Base-by-base conservation (phyloP, 2,113 vertebrate species). In the Hippocampus zosterae region DNA sequence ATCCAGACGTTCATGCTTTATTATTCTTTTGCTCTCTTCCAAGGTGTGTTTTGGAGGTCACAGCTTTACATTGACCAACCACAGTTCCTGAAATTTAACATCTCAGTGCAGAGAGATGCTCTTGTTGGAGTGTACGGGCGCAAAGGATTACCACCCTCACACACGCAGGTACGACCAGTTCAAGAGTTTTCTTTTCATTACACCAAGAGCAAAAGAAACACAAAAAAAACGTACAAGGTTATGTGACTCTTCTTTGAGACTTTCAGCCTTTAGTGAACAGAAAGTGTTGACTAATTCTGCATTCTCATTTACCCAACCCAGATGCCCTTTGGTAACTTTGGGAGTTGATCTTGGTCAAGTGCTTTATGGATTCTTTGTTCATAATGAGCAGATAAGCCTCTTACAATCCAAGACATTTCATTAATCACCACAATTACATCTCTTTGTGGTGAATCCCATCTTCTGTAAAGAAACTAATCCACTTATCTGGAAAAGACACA, bases 81-180 rank as follows among this genome's bases (percentile, higher is more conserved):
- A 8, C 96, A 96, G 85, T 98, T 98, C 82, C 90, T 99, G 70
- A 98, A 98, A 86, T 99, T 99, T 92, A 99, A 99, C 93, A 98
- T 99, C 86, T 98, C 96, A 1, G 94, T 99, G 83, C 96, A 98
- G 90, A 96, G 92, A 88, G 96, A 96, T 70, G 96, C 96, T 57
- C 83, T 99, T 71, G 96, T 99, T 50, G 97, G 97, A 68, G 95
- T 99, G 8, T 99, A 99, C 41, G 97, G 96, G 76, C 94, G 97
- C 69, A 99, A 99, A 92, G 96, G 97, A 57, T 91, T 99, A 40
- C 95, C 96, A 1, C 96, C 97, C 16, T 97, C 97, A 53, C 97
- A 99, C 71, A 99, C 97, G 44, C 97, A 99, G 95, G 97, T 99
- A 74, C 25, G 1, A 63, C n/a, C 12, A 25, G 55, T 2, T 37